Evolutionary conservation across 37 sponge, comb jelly and placozoan genomes (phyloP).

Genomic region (Axinella damicornis): DNA sequence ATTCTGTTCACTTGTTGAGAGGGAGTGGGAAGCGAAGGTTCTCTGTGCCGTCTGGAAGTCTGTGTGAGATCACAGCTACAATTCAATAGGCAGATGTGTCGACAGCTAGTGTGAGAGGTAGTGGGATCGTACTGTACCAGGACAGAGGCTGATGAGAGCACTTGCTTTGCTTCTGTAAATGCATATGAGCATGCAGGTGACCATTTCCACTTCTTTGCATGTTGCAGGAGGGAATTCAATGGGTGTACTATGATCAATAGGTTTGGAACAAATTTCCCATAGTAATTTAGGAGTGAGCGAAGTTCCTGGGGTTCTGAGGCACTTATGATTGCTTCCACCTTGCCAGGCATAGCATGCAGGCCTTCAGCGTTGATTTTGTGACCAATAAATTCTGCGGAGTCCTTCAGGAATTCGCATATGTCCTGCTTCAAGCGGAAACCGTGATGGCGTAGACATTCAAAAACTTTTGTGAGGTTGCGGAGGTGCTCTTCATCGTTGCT

Average conservation of each 20-base stretch:
- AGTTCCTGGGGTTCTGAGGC: slow-evolving; percentile 24
- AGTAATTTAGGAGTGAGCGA: slow-evolving; percentile 39
- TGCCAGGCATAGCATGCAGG: slow-evolving; percentile 14
- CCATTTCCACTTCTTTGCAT: slow-evolving; percentile 51
- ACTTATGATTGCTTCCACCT: no score
- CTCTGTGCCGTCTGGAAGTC: slow-evolving; percentile 43
- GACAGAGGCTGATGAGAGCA: slow-evolving; percentile 23
- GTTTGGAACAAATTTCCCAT: slow-evolving; percentile 56
- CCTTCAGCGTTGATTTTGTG: slow-evolving; percentile 32
- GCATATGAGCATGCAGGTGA: not conserved
- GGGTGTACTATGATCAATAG: slow-evolving; percentile 17
- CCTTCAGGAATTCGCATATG: slow-evolving; percentile 29
- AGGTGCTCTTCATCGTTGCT: slow-evolving; percentile 34
- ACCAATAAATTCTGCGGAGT: slow-evolving; percentile 33
- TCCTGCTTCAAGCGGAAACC: not conserved
- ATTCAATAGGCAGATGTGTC: slow-evolving; percentile 62
- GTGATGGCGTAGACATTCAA: slow-evolving; percentile 1
- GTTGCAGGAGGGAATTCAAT: no score
- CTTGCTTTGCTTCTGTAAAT: slow-evolving; percentile 15
- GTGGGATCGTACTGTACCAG: slow-evolving; percentile 52
- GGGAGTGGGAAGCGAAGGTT: slow-evolving; percentile 44
- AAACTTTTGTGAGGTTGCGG: slow-evolving; percentile 24
- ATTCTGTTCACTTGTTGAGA: slow-evolving; percentile 7
- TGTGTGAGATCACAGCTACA: slow-evolving; percentile 59
- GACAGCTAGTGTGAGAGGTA: slow-evolving; percentile 24